phyloP scores from a whole-genome alignment of 2,797 vertebrate species.

The Anguilla pacifica region DNA sequence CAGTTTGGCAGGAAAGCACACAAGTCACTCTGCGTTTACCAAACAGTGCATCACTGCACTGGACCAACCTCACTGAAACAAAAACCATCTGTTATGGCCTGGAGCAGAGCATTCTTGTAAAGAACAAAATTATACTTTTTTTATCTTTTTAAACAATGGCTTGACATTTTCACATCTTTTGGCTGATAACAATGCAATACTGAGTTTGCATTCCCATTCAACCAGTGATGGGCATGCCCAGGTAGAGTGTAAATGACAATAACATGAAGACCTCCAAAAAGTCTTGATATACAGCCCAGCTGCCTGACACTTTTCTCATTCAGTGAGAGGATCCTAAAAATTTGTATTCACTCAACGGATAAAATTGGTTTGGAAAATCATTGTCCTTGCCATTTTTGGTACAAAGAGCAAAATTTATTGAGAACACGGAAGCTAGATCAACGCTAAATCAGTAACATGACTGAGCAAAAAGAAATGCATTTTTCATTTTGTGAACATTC shows the following conservation, averaged over 20 bases:
- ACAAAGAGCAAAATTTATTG: conserved; percentile 17
- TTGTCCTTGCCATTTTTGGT: neutral
- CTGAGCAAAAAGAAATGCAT: neutral
- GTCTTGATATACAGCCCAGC: neutral
- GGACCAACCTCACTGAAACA: conserved; percentile 50
- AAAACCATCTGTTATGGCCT: conserved; percentile 59
- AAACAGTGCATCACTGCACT: conserved; percentile 66
- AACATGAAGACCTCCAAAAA: neutral
- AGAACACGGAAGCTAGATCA: neutral
- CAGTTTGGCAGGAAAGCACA: conserved; percentile 63
- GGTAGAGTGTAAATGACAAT: neutral
- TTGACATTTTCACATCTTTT: conserved; percentile 10
- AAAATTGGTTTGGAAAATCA: conserved; percentile 18
- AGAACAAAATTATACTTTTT: conserved; percentile 57
- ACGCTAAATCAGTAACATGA: neutral
- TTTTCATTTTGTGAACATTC: neutral
- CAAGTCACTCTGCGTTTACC: conserved; percentile 62
- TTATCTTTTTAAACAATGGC: conserved; percentile 7
- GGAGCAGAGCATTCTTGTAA: conserved; percentile 52
- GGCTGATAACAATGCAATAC: neutral
- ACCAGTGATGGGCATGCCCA: neutral
- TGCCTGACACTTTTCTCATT: neutral
- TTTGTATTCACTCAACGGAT: neutral
- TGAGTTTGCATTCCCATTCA: neutral
- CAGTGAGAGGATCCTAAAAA: neutral